Base-by-base conservation (phyloP, 2,797 vertebrate genomes). In the Graptemys geographica region DNA sequence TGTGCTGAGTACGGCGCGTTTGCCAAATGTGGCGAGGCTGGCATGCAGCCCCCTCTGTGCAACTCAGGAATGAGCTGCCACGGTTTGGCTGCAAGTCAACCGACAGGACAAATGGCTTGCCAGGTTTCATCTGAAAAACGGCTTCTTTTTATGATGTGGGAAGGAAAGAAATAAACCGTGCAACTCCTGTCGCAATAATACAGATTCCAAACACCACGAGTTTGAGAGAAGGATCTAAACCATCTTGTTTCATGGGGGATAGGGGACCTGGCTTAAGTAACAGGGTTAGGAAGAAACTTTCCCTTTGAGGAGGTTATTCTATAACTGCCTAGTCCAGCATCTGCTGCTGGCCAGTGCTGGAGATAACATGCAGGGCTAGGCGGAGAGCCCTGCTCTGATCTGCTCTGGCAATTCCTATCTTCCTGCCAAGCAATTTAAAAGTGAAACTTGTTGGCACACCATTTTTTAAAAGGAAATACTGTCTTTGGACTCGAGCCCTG, bases 141-240 rank as follows among this genome's bases (percentile, higher is more conserved):
- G n/a, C 2, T 0, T 79, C 1, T 88, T 84, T 84, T 89, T 8
- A 13, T 0, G 82, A 44, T 0, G 0, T 18, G 41, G 16, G 65
- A 72, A 23, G 65, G n/a, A 69, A 62, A 33, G 28, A 62, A 33
- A 62, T 31, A 33, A 31, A 18, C 5, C 18, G 3, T 19, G 62
- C 62, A 19, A 37, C 18, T 37, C 16, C 27, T 10, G 5, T 28
- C 1, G 1, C 28, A 59, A 15, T 7, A 59, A 3, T 11, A 33
- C 57, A 59, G n/a, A n/a, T 87, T 91, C 31, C 57, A 94, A 31
- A 5, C 1, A 0, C 57, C 87, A 86, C 15, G 27, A 25, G 53
- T 87, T 56, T 80, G 57, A 47, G 51, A 56, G 51, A 88, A 31
- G 7, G 3, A 4, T 11, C 8, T 8, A 83, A 8, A 1, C 4